Evolutionary conservation across 2,888 invertebrate genomes (phyloP).

Genomic region (Drosophila parthenogenetica): DNA sequence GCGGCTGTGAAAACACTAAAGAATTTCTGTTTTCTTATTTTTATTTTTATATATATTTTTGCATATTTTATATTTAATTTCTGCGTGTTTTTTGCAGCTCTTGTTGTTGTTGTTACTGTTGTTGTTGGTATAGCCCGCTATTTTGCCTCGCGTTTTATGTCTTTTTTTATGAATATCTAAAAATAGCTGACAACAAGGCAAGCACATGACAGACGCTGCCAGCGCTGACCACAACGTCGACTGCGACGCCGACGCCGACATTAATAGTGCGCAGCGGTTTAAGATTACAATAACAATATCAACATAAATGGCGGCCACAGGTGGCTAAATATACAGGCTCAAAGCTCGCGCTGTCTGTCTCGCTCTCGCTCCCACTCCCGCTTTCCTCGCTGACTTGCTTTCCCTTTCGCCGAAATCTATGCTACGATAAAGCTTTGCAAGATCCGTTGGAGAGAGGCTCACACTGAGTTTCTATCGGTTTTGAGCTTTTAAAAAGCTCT

Average conservation of each 20-base stretch:
- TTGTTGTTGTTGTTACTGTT: conserved; percentile 10
- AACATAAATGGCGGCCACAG: conserved; percentile 33
- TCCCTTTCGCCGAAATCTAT: conserved; percentile 48
- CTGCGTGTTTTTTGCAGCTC: conserved; percentile 15
- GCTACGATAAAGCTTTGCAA: conserved; percentile 42
- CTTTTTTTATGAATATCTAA: conserved; percentile 51
- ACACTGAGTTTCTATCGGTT: not conserved
- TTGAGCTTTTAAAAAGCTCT: conserved; percentile 21
- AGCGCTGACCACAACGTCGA: conserved; percentile 9
- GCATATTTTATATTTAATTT: conserved; percentile 37
- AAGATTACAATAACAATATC: conserved; percentile 37
- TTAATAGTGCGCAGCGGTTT: conserved; percentile 33
- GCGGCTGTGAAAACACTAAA: conserved; percentile 37
- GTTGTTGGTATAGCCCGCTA: conserved; percentile 21
- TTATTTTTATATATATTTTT: conserved; percentile 22
- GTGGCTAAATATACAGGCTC: conserved; percentile 25
- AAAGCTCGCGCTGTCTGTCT: conserved; percentile 1
- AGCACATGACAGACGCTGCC: conserved; percentile 52
- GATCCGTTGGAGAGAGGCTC: not conserved
- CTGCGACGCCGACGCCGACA: conserved; percentile 5
- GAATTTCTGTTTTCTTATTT: conserved; percentile 27
- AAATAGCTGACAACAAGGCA: conserved; percentile 49
- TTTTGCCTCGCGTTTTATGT: conserved; percentile 38
- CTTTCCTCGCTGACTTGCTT: not conserved
- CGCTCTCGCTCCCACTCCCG: not conserved